Base-by-base conservation (phyloP, 2,888 invertebrate species). In the Drosophila cyrtoloma region DNA sequence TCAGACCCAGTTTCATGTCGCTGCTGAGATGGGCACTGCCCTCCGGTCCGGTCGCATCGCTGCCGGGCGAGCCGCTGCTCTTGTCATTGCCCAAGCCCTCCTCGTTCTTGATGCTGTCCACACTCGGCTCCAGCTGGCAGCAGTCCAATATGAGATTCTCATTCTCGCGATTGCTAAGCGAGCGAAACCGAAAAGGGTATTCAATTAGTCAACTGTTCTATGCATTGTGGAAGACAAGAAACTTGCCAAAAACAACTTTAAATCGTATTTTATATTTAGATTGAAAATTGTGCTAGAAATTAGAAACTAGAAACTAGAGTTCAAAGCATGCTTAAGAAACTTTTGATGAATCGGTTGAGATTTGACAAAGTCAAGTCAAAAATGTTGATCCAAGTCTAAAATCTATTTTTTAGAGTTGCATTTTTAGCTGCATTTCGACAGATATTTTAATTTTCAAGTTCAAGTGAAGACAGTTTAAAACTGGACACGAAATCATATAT, bases 141-240 rank as follows among this genome's bases (percentile, higher is more conserved):
- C 97, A 97, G 94, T 99, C 98, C 96, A 99, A 96, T 57, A 98
- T 97, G 62, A 98, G 95, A 92, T 98, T 97, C 87, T 97, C 97
- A 91, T 97, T 97, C 94, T 99, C 98, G 1, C 92, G 92, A 77
- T 91, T 92, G 71, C 93, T 93, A 22, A 6, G 7, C 10, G 10
- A 0, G 10, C n/a, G 16, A 19, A 35, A 3, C 35, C 35, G 0
- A 35, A 30, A 22, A 50, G 22, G 1, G 14, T 42, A 9, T 33
- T 19, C 0, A 37, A 7, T 14, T 39, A 55, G n/a, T 51, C 10
- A 28, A 2, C 1, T 14, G 6, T 44, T 16, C 7, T 37, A 16
- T 16, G 16, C 6, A 37, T 37, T 16, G 5, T 37, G 2, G 7
- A 4, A 19, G 12, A 28, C 50, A 22, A 16, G 16, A 10, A 51